phyloP scores from a whole-genome alignment of 2,888 invertebrate species.

The Furcula furcula region DNA sequence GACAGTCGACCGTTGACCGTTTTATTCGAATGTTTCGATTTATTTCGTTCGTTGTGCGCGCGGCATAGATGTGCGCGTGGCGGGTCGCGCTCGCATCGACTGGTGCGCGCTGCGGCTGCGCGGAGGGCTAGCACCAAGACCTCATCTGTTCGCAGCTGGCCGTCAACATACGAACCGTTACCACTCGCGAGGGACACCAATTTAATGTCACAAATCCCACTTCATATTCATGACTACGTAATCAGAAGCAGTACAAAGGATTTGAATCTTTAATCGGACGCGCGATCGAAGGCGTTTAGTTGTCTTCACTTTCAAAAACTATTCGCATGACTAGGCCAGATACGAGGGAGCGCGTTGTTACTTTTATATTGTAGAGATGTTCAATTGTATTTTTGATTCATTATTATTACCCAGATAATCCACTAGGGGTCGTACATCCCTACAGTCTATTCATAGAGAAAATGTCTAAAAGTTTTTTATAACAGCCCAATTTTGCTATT shows the following conservation, averaged over 20 bases:
- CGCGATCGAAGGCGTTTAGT: constrained; percentile 25
- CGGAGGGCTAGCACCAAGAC: constrained; percentile 40
- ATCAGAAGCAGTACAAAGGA: constrained; percentile 33
- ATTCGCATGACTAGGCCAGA: constrained; percentile 39
- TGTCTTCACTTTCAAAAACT: constrained; percentile 48
- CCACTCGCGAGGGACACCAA: constrained; percentile 39
- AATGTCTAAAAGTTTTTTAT: constrained; percentile 17
- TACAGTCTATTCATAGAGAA: constrained; percentile 13
- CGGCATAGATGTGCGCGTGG: constrained; percentile 62
- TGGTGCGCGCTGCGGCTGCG: constrained; percentile 42
- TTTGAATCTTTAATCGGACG: constrained; percentile 27
- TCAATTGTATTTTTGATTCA: constrained; percentile 22
- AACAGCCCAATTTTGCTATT: constrained; percentile 20
- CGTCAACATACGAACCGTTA: constrained; percentile 54
- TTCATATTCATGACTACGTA: constrained; percentile 46
- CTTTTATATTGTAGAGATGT: constrained; percentile 24
- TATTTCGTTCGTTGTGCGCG: constrained; percentile 41
- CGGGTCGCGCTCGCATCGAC: constrained; percentile 66
- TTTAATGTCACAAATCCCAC: constrained; percentile 48
- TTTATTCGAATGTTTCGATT: constrained; percentile 55
- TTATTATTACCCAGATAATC: constrained; percentile 16
- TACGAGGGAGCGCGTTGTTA: constrained; percentile 24
- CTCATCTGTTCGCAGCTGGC: constrained; percentile 65
- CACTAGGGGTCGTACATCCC: constrained; percentile 22
- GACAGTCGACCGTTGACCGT: constrained; percentile 46